Evolutionary conservation across 2,797 vertebrate species (phyloP).

Genomic region (Sebastes reedi): DNA sequence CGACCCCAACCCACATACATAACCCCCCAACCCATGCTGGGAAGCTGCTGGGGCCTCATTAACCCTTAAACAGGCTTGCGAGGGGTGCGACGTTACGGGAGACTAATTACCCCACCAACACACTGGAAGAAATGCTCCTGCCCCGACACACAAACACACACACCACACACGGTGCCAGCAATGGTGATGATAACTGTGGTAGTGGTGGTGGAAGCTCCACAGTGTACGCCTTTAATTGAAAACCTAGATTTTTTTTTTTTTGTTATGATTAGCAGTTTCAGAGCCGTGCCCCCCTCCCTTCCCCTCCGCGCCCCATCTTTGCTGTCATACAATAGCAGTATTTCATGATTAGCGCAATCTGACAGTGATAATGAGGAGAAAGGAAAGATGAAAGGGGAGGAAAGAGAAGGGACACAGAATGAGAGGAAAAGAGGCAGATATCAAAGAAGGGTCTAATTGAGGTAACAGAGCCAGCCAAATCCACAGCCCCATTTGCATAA

Average conservation of each 20-base stretch:
- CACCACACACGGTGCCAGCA: conserved; percentile 44
- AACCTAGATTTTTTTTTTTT: conserved; percentile 86
- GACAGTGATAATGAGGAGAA: conserved; percentile 81
- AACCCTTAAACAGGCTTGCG: conserved; percentile 99
- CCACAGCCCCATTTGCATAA: conserved; percentile 95
- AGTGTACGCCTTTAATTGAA: conserved; percentile 89
- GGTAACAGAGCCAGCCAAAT: conserved; percentile 91
- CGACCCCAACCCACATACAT: conserved; percentile 72
- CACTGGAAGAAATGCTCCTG: conserved; percentile 55
- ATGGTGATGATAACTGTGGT: conserved; percentile 82
- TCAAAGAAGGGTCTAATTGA: conserved; percentile 95
- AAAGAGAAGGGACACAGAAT: conserved; percentile 81
- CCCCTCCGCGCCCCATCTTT: conserved; percentile 12
- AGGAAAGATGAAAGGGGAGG: conserved; percentile 89
- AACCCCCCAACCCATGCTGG: conserved; percentile 88
- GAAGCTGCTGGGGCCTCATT: conserved; percentile 99
- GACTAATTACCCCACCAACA: conserved; percentile 92
- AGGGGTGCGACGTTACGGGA: conserved; percentile 90
- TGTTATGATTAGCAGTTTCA: conserved; percentile 89
- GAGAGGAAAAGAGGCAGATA: conserved; percentile 85
- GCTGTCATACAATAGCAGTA: conserved; percentile 71
- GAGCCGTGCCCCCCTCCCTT: conserved; percentile 57
- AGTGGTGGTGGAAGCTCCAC: conserved; percentile 77
- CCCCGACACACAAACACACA: conserved; percentile 54
- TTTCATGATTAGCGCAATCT: conserved; percentile 69